Evolutionary conservation across 2,113 vertebrate species (phyloP).

Genomic region (Ceyx cyanopectus): DNA sequence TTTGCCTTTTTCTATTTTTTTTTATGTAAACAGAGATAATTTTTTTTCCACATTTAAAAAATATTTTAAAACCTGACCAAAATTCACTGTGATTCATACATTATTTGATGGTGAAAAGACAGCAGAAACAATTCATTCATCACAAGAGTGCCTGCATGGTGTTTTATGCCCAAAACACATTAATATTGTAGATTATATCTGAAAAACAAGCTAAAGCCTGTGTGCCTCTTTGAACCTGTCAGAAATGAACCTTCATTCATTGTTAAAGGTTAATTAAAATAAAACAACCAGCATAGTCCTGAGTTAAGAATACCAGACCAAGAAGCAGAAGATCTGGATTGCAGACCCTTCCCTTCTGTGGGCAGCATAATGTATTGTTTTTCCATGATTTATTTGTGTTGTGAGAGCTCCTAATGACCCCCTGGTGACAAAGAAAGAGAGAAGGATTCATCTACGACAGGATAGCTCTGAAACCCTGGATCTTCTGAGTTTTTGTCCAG

Average conservation of each 20-base stretch:
- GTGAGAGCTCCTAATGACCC: conserved; percentile 63
- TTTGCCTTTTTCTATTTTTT: neutral
- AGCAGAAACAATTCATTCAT: neutral
- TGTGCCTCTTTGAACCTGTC: neutral
- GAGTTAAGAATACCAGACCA: neutral
- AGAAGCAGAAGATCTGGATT: conserved; percentile 23
- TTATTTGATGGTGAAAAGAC: neutral
- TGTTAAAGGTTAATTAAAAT: conserved; percentile 59
- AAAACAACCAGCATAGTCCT: neutral
- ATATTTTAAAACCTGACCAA: neutral
- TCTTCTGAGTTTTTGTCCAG: conserved; percentile 37
- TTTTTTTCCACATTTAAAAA: neutral
- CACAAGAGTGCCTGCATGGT: neutral
- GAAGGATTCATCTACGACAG: neutral
- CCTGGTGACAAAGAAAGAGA: conserved; percentile 52
- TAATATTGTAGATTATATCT: conserved; percentile 24
- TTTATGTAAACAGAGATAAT: neutral
- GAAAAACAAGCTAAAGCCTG: conserved; percentile 26
- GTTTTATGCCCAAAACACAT: neutral
- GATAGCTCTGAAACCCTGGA: neutral
- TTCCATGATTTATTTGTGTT: conserved; percentile 57
- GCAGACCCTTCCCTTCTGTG: neutral
- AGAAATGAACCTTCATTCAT: conserved; percentile 36
- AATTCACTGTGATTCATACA: neutral
- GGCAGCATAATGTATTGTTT: conserved; percentile 42